Evolutionary conservation across 2,113 vertebrate genomes (phyloP).

Genomic region (Todiramphus chloris): DNA sequence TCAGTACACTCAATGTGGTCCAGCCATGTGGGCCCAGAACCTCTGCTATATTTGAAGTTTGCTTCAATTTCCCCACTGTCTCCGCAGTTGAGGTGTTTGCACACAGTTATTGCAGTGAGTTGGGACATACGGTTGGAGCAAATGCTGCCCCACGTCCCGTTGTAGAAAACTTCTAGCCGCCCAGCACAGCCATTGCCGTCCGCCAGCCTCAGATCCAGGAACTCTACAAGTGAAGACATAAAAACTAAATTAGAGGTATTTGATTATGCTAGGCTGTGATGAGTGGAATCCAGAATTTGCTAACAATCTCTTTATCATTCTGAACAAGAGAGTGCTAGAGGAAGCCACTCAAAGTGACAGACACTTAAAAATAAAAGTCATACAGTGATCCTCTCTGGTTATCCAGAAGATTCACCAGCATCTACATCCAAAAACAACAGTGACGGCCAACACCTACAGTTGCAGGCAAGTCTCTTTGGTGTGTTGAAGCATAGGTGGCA

Average conservation of each 20-base stretch:
- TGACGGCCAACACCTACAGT: neutral
- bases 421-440: neutral
- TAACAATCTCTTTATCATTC: neutral
- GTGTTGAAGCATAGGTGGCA: neutral
- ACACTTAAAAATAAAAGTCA: neutral
- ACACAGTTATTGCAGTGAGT: neutral
- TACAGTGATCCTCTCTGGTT: neutral
- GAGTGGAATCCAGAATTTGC: neutral
- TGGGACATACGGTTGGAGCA: slow-evolving; percentile 54
- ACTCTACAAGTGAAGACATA: slow-evolving; percentile 15
- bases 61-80: neutral
- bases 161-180: slow-evolving; percentile 56
- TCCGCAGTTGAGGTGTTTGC: slow-evolving; percentile 45
- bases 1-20: slow-evolving; percentile 43
- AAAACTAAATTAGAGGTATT: neutral
- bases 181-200: slow-evolving; percentile 13
- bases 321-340: neutral
- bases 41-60: neutral
- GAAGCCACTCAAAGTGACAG: neutral
- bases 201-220: slow-evolving; percentile 35
- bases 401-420: neutral
- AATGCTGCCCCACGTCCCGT: slow-evolving; percentile 45
- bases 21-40: slow-evolving; percentile 44
- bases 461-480: neutral
- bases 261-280: neutral